phyloP scores from a whole-genome alignment of 2,113 vertebrate species.

The Xenopus laevis region DNA sequence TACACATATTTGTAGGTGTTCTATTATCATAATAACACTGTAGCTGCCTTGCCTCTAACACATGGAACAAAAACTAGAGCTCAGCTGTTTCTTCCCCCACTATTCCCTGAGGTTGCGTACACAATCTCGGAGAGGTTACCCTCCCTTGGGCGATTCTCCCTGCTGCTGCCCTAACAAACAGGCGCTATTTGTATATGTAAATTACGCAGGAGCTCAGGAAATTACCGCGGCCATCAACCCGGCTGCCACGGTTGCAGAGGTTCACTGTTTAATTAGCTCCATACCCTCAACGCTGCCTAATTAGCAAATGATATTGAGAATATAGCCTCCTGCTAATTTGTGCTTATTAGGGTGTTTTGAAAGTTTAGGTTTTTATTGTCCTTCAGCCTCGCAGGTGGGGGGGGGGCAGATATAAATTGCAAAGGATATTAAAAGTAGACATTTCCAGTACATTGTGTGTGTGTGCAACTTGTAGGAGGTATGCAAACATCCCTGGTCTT shows the following conservation, averaged over 20 bases:
- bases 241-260: conserved; percentile 81
- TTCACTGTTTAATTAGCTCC: conserved; percentile 84
- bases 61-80: conserved; percentile 23
- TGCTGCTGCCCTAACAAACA: conserved; percentile 38
- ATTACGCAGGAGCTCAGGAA: conserved; percentile 62
- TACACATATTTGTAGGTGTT: conserved; percentile 39
- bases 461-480: too few species aligned
- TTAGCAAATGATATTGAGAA: conserved; percentile 99
- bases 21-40: conserved; percentile 25
- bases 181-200: conserved; percentile 59
- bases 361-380: conserved; percentile 97
- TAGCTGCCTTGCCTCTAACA: conserved; percentile 14
- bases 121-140: conserved; percentile 31
- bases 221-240: conserved; percentile 84
- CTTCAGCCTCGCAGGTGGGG: too few species aligned
- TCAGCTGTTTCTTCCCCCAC: conserved; percentile 25
- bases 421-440: too few species aligned
- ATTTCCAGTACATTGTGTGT: too few species aligned
- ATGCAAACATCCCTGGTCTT: too few species aligned
- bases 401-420: too few species aligned
- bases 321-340: conserved; percentile 97
- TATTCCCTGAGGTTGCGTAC: conserved; percentile 25
- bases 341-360: conserved; percentile 98
- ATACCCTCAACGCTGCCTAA: conserved; percentile 88
- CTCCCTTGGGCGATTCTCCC: conserved; percentile 33